These are phyloP conservation scores for Aphelenchoides fujianensis DNA, from an alignment of 1,140 invertebrate species.

Conservation along the genomic window DNA sequence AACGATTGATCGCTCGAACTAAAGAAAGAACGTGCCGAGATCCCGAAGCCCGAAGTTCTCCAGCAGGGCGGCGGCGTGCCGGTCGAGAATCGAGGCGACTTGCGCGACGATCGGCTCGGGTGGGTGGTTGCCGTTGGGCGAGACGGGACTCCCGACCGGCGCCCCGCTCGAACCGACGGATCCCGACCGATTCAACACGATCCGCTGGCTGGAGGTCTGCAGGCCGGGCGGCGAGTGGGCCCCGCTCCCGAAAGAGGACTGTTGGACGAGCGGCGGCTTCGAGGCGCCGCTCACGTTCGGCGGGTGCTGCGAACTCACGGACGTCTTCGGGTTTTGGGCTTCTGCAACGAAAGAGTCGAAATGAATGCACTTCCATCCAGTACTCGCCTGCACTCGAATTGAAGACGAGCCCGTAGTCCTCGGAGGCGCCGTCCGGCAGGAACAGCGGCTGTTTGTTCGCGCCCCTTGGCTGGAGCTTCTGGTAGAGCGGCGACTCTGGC, in stretches of 20 bases:
- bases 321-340: slow-evolving; percentile 21
- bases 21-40: slow-evolving; percentile 29
- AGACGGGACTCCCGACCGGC: not conserved
- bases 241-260: slow-evolving; percentile 27
- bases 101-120: slow-evolving; percentile 23
- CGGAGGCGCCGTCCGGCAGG: slow-evolving; percentile 26
- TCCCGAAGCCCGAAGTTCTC: slow-evolving; percentile 56
- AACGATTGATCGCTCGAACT: slow-evolving; percentile 22
- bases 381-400: slow-evolving; percentile 29
- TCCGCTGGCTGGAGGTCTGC: not conserved
- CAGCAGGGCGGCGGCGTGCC: slow-evolving; percentile 43
- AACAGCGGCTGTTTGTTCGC: slow-evolving; percentile 30
- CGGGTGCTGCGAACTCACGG: not conserved
- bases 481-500: slow-evolving; percentile 43
- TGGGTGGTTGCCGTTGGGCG: not conserved
- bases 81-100: slow-evolving; percentile 33
- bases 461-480: slow-evolving; percentile 25
- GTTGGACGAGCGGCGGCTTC: slow-evolving; percentile 23
- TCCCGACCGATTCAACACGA: slow-evolving; percentile 5
- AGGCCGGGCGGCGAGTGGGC: not conserved
- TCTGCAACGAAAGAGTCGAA: too few species aligned
- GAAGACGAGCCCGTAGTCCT: slow-evolving; percentile 32
- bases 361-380: too few species aligned
- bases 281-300: not conserved
- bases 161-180: not conserved